These are phyloP conservation scores for Dasyprocta punctata DNA, from an alignment of 2,113 vertebrate species.

Conservation along the genomic window DNA sequence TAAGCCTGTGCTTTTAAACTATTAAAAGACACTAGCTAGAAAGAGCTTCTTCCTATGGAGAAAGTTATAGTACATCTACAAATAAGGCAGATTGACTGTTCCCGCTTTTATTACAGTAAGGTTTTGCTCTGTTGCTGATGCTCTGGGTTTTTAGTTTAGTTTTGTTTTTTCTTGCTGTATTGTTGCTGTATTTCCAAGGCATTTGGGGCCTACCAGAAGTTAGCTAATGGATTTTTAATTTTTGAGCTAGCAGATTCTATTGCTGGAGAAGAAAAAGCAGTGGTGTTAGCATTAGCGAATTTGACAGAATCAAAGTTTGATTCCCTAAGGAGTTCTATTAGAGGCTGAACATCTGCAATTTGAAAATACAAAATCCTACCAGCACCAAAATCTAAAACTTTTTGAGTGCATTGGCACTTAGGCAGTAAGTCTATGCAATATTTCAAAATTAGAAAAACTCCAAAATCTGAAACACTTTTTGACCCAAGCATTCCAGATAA, in stretches of 20 bases:
- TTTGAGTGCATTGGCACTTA: not conserved
- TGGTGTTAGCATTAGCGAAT: not conserved
- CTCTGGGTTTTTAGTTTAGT: not conserved
- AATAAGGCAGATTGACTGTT: not conserved
- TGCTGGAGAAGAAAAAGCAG: not conserved
- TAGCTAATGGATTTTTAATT: not conserved
- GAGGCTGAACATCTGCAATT: too few relatives aligned
- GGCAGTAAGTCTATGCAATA: not conserved
- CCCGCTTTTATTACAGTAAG: not conserved
- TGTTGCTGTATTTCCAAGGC: not conserved
- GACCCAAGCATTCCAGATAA: not conserved
- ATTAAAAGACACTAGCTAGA: not conserved
- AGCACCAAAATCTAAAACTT: not conserved
- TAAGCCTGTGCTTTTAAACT: not conserved
- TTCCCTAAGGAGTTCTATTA: slow-evolving; percentile 1
- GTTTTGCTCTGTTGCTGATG: not conserved
- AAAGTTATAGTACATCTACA: not conserved
- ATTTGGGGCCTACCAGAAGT: not conserved
- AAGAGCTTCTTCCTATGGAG: not conserved
- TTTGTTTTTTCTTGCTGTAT: not conserved
- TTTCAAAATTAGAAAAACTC: not conserved
- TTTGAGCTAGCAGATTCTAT: not conserved
- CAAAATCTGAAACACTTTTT: not conserved
- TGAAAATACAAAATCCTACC: not conserved
- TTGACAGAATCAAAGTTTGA: not conserved